These are phyloP conservation scores for Hemiprocne comata DNA, from an alignment of 2,113 vertebrate species.

Conservation along the genomic window DNA sequence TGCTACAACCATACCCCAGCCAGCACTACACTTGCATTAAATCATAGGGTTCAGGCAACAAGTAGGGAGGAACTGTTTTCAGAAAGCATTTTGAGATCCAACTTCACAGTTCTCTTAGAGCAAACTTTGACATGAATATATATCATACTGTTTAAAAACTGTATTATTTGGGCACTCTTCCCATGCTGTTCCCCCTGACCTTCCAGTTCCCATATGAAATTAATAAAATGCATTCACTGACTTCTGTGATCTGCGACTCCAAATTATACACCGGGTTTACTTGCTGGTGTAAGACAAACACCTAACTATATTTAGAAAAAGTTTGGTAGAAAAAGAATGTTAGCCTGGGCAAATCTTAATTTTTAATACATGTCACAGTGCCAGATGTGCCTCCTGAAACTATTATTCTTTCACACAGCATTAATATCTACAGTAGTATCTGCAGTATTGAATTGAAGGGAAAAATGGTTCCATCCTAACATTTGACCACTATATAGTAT, in stretches of 20 bases:
- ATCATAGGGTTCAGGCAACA: background rate
- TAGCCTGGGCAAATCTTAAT: background rate
- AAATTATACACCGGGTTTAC: background rate
- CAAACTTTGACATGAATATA: background rate
- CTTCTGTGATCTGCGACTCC: background rate
- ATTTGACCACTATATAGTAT: background rate
- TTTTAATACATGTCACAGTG: background rate
- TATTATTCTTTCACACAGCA: background rate
- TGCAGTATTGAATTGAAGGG: background rate
- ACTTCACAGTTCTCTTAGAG: background rate
- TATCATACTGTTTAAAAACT: background rate
- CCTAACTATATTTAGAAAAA: background rate
- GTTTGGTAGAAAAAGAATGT: background rate
- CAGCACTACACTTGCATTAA: background rate
- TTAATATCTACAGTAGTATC: background rate
- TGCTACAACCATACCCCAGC: fast-evolving
- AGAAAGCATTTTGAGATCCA: background rate
- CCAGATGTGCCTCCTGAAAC: background rate
- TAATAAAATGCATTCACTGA: background rate
- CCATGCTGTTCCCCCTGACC: background rate
- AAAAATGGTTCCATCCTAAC: background rate
- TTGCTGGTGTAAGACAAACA: background rate
- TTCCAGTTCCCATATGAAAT: background rate
- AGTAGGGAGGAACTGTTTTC: background rate
- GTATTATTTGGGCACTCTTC: background rate